A percentile compares a stretch with the other conserved stretches of the same genome.
Evolutionary conservation across 2,113 vertebrate genomes (phyloP).

Genomic region (Zosterops borbonicus): DNA sequence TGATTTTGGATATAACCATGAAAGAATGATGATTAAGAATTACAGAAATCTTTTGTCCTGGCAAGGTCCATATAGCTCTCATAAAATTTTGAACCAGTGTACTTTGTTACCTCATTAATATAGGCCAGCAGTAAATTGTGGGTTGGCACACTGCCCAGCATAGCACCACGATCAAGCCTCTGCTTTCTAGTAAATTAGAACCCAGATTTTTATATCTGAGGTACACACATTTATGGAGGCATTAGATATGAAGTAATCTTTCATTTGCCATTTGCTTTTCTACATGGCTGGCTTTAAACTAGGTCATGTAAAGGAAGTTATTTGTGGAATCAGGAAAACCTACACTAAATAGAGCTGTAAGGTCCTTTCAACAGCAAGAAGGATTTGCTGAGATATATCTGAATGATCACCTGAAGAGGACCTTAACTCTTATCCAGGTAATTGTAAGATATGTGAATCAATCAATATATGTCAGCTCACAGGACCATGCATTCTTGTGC

Average conservation of each 20-base stretch:
- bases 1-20: constrained; percentile 72
- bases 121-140: constrained; percentile 65
- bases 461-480: neutral
- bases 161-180: constrained; percentile 59
- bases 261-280: constrained; percentile 54
- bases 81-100: constrained; percentile 68
- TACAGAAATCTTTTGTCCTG: constrained; percentile 69
- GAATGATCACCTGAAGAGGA: neutral
- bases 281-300: neutral
- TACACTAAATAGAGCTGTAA: neutral
- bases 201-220: constrained; percentile 50
- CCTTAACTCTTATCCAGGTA: neutral
- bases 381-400: neutral
- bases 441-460: neutral
- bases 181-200: constrained; percentile 73
- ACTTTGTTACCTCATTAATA: constrained; percentile 72
- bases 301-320: constrained; percentile 13
- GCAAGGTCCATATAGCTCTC: constrained; percentile 57
- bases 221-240: constrained; percentile 53
- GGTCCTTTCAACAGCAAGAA: neutral
- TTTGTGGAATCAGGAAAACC: constrained; percentile 5
- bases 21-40: constrained; percentile 66
- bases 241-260: constrained; percentile 54
- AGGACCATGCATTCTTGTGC: neutral
- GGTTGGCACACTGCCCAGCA: constrained; percentile 56